Conservation (phyloP, 2,888 invertebrate genomes). For the Drosophila recens region DNA sequence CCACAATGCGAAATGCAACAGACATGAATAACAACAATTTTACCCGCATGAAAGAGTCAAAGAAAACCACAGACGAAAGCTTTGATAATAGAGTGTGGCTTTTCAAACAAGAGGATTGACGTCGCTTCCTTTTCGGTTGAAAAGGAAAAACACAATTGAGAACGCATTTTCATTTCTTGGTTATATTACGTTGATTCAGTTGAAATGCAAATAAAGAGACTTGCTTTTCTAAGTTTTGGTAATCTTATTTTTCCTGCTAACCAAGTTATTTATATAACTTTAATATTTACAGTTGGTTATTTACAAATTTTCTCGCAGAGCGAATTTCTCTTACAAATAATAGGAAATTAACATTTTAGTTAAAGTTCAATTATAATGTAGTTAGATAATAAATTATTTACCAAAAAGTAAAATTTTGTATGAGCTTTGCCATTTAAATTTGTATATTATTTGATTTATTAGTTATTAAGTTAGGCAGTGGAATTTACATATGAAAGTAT, state of each 20-base stretch:
- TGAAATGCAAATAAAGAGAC: not conserved
- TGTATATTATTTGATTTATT: no score
- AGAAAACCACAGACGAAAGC: not conserved
- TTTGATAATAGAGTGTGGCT: not conserved
- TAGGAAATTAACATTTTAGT: not conserved
- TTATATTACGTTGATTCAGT: not conserved
- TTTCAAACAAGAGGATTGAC: conserved; percentile 3
- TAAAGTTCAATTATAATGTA: not conserved
- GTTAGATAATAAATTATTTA: no score
- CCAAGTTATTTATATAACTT: not conserved
- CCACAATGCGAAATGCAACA: conserved; percentile 13
- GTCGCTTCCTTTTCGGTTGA: not conserved
- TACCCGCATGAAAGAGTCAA: not conserved
- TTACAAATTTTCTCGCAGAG: not conserved
- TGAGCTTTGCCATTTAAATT: not conserved
- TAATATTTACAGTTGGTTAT: not conserved
- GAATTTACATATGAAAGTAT: not conserved
- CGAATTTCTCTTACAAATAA: not conserved
- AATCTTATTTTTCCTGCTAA: not conserved
- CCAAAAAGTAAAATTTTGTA: no score
- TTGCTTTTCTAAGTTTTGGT: not conserved
- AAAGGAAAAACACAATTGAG: not conserved
- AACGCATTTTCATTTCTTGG: not conserved
- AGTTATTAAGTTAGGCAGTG: no score
- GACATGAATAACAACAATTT: conserved; percentile 1